These are phyloP conservation scores for Panulirus ornatus DNA, from an alignment of 1,140 invertebrate genomes.

Conservation along the genomic window DNA sequence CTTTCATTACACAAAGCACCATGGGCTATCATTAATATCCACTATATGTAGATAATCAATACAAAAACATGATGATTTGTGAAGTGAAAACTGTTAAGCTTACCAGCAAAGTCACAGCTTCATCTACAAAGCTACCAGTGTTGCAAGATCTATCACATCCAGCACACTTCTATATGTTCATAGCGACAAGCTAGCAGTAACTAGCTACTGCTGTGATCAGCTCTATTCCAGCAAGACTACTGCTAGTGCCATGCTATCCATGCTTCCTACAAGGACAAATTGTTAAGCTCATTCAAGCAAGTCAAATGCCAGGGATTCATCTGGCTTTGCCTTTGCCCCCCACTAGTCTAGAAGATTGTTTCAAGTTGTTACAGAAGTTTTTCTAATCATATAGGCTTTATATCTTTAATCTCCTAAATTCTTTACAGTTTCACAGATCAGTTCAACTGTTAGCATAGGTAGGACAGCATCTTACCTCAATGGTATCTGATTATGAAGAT, in stretches of 20 bases:
- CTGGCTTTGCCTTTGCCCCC: constrained; percentile 47
- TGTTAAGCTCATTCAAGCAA: constrained; percentile 67
- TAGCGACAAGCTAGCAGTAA: constrained; percentile 35
- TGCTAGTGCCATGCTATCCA: constrained; percentile 67
- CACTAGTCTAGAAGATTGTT: constrained; percentile 56
- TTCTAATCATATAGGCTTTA: background rate
- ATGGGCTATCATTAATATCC: background rate
- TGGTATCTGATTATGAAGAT: constrained; percentile 41
- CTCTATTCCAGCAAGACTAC: constrained; percentile 58
- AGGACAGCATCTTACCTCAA: constrained; percentile 60
- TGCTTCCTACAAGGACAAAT: constrained; percentile 52
- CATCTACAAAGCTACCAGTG: constrained; percentile 56
- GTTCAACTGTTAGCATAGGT: constrained; percentile 53
- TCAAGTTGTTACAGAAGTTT: constrained; percentile 18
- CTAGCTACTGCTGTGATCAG: constrained; percentile 51
- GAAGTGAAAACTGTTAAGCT: constrained; percentile 1
- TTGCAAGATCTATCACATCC: constrained; percentile 25
- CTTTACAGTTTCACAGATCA: background rate
- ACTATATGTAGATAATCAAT: background rate
- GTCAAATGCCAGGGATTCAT: constrained; percentile 45
- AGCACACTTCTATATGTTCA: constrained; percentile 26
- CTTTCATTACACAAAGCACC: constrained; percentile 12
- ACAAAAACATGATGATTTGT: background rate
- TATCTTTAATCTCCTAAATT: background rate
- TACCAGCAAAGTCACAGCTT: constrained; percentile 32